These are phyloP conservation scores for Ochotona curzoniae DNA, from an alignment of 2,113 vertebrate genomes.

Conservation along the genomic window DNA sequence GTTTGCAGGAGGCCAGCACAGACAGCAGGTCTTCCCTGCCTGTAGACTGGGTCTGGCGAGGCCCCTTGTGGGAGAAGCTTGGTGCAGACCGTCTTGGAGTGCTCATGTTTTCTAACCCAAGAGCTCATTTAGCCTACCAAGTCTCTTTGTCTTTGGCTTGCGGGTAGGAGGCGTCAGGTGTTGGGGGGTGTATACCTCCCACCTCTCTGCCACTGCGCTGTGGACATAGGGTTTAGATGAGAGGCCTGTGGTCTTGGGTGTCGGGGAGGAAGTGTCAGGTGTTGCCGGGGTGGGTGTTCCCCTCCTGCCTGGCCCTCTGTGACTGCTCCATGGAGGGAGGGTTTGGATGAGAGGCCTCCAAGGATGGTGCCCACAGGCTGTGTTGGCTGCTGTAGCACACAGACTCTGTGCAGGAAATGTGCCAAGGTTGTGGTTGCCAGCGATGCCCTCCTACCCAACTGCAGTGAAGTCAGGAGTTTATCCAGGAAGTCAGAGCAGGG, in stretches of 20 bases:
- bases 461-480: not conserved
- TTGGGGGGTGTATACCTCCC: not conserved
- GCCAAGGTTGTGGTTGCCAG: not conserved
- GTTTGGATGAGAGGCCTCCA: not conserved
- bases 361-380: not conserved
- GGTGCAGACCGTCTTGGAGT: not conserved
- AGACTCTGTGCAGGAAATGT: not conserved
- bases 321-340: not conserved
- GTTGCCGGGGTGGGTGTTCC: not conserved
- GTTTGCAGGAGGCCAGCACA: not conserved
- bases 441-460: no score
- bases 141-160: not conserved
- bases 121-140: not conserved
- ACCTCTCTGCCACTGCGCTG: not conserved
- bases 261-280: not conserved
- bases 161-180: not conserved
- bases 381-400: no score
- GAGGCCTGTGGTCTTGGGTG: not conserved
- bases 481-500: not conserved
- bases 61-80: not conserved
- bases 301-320: not conserved
- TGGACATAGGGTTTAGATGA: not conserved
- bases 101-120: accelerated
- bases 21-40: not conserved
- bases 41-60: not conserved